Evolutionary conservation across 2,113 vertebrate genomes (phyloP), one percentile per base, ranked within the genome.

Genomic region (Lycocorax pyrrhopterus): DNA sequence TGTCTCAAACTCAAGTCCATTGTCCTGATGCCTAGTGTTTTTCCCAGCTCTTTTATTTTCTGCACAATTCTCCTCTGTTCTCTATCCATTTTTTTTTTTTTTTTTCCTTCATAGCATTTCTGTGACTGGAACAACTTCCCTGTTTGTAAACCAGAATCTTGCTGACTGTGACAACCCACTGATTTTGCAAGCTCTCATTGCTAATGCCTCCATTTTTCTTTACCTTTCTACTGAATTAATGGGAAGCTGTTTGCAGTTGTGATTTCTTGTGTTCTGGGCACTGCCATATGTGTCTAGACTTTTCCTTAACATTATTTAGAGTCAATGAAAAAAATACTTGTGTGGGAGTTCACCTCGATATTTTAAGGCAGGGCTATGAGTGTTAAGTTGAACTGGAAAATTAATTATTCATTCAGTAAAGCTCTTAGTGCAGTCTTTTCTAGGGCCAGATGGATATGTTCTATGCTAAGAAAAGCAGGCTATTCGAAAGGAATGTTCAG

Each of bases 371-470:
- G 51, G 37, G 5, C 52, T 92, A 0, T 68, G 56, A 74, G 11
- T 14, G 2, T 68, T 64, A 78, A 81, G 19, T 13, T 74, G 73
- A 93, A 78, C 69, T 78, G 53, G 33, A 63, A 88, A 90, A 55
- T 88, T 5, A 90, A 78, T 95, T 72, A 79, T 23, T 89, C 44
- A 44, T 94, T 96, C 72, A 87, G 60, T 80, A 90, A 81, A 68
- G 32, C 41, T 83, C 51, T 51, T 52, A 81, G 76, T 63, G 46
- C 56, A 46, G 56, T 88, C 52, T 81, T 92, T 66, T 68, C 32
- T 81, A 56, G 92, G 41, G 75, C 76, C 52, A 89, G 72, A 56
- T 4, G 3, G 30, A 4, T 79, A 16, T 80, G 25, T 75, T 67
- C 64, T 81, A 47, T 88, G 64, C 56, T 86, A 63, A 74, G 68